These are phyloP conservation scores for Drosophila subquinaria DNA, from an alignment of 2,888 invertebrate genomes.

Conservation along the genomic window DNA sequence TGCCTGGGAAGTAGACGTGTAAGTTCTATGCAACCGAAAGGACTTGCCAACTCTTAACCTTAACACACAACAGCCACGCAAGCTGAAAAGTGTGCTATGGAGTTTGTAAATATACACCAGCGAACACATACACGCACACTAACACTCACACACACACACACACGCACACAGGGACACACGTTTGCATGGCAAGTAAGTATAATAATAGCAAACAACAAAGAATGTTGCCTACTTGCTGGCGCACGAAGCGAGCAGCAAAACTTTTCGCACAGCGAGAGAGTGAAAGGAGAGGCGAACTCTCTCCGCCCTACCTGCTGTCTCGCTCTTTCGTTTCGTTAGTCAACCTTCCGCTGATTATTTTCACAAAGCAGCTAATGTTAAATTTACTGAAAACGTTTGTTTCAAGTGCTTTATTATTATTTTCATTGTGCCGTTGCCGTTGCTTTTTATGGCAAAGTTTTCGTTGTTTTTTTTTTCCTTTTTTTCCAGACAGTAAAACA, in stretches of 20 bases:
- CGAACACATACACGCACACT: conserved; percentile 15
- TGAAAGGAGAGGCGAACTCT: too few relatives aligned
- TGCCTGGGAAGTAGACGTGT: conserved; percentile 34
- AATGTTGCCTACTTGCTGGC: conserved; percentile 78
- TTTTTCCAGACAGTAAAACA: conserved; percentile 55
- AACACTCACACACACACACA: conserved; percentile 11
- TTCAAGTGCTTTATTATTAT: conserved; percentile 82
- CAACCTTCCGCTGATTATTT: conserved; percentile 70
- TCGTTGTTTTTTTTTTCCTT: neutral
- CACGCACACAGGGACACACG: conserved; percentile 14
- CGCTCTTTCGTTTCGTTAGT: conserved; percentile 26
- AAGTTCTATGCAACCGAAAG: conserved; percentile 58
- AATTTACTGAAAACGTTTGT: conserved; percentile 82
- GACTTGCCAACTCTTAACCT: conserved; percentile 70
- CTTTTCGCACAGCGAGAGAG: conserved; percentile 32
- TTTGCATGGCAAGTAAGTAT: conserved; percentile 58
- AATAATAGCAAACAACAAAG: conserved; percentile 67
- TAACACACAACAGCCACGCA: conserved; percentile 80
- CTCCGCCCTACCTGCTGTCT: neutral
- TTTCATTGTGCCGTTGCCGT: conserved; percentile 60
- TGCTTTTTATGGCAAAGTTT: conserved; percentile 59
- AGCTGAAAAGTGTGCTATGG: conserved; percentile 70
- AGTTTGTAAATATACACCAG: conserved; percentile 70
- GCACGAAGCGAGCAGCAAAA: conserved; percentile 60
- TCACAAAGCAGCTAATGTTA: conserved; percentile 79